Percentiles rank a stretch among this genome's conserved stretches.
phyloP scores from a whole-genome alignment of 2,797 vertebrate genomes.

The Cygnus olor region DNA sequence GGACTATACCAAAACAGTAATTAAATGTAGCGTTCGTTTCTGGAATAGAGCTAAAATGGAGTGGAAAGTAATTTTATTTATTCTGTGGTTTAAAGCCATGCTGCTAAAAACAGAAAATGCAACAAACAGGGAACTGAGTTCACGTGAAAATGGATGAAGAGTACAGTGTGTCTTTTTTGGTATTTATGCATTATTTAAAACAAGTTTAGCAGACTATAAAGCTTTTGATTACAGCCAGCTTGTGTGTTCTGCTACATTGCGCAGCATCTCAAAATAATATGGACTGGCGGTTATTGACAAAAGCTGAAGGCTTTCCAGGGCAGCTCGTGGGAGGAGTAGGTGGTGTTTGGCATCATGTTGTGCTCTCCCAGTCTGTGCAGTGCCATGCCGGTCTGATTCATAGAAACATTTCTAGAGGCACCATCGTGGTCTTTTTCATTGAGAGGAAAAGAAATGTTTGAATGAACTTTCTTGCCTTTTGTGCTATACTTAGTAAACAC shows the following conservation, averaged over 20 bases:
- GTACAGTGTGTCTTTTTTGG: constrained; percentile 1
- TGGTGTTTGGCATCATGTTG: constrained; percentile 1
- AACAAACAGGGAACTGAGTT: neutral
- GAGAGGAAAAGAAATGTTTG: constrained; percentile 17
- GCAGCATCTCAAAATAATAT: constrained; percentile 38
- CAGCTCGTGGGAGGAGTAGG: neutral
- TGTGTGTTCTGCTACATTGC: constrained; percentile 22
- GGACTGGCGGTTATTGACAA: constrained; percentile 28
- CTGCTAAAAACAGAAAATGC: constrained; percentile 40
- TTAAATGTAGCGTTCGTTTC: constrained; percentile 12
- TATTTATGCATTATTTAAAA: constrained; percentile 57
- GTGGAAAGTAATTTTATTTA: constrained; percentile 31
- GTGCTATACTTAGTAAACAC: constrained; percentile 27
- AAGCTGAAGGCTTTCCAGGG: constrained; percentile 1
- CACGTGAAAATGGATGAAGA: constrained; percentile 23
- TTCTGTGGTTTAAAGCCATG: neutral
- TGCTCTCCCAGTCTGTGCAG: neutral
- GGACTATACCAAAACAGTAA: constrained; percentile 3
- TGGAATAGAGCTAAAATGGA: constrained; percentile 31
- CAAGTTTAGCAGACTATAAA: constrained; percentile 40
- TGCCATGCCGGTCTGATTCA: neutral
- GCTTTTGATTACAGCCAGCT: constrained; percentile 34
- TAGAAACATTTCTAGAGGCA: neutral
- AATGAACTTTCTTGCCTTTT: constrained; percentile 44
- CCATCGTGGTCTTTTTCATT: neutral